Conservation (phyloP, 1,140 invertebrate genomes). For the Plutomurus gul region DNA sequence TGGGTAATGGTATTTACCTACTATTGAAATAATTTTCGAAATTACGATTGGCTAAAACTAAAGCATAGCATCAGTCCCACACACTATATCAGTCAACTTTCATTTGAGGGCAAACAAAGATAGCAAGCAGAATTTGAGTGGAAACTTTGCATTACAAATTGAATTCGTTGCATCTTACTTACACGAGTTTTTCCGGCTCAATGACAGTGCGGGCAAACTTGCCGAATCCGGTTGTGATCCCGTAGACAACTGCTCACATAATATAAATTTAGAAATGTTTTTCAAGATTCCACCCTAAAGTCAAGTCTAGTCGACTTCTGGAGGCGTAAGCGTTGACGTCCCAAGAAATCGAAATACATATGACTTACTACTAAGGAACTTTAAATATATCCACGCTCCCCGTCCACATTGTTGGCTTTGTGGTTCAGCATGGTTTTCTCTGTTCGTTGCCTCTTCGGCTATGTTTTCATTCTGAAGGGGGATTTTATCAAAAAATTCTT, state of each 20-base stretch:
- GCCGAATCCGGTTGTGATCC: conserved; percentile 78
- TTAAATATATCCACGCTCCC: no score
- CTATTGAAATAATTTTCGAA: no score
- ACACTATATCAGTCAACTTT: background rate
- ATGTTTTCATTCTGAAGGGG: no score
- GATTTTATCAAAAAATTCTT: no score
- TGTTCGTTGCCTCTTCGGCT: no score
- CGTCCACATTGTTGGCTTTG: background rate
- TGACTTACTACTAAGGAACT: no score
- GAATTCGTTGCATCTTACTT: conserved; percentile 52
- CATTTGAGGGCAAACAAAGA: background rate
- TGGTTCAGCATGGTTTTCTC: background rate
- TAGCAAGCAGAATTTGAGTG: background rate
- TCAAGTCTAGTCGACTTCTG: no score
- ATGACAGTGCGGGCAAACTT: conserved; percentile 72
- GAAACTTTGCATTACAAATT: conserved; percentile 40
- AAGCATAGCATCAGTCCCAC: background rate
- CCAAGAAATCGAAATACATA: no score
- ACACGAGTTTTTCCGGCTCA: conserved; percentile 66
- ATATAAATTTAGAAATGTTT: background rate
- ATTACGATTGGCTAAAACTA: no score
- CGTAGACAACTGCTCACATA: conserved; percentile 67
- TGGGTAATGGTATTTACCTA: no score
- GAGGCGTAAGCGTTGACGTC: no score
- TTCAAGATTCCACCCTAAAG: background rate